phyloP scores from a whole-genome alignment of 2,797 vertebrate species.

The Cirrhinus molitorella region DNA sequence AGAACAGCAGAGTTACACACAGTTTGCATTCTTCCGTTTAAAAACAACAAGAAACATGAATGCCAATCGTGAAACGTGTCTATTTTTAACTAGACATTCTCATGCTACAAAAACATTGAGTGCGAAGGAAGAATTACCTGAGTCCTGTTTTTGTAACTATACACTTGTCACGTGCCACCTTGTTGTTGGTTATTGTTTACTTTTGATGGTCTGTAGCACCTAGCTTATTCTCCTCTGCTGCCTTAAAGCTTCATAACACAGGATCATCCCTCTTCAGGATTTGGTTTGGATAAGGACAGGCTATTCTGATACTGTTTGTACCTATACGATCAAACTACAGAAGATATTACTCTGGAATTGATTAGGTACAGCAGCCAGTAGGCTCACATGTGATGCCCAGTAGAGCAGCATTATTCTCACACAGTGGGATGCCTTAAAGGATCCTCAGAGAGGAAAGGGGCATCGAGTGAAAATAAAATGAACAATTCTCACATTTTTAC shows the following conservation, averaged over 20 bases:
- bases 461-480: conserved; percentile 43
- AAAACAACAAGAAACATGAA: neutral
- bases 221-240: neutral
- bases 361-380: conserved; percentile 19
- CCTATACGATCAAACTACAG: neutral
- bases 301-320: conserved; percentile 15
- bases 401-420: conserved; percentile 28
- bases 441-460: conserved; percentile 28
- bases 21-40: conserved; percentile 13
- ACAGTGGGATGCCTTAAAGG: conserved; percentile 23
- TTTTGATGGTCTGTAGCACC: neutral
- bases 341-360: conserved; percentile 4
- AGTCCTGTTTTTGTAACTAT: conserved; percentile 10
- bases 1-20: neutral
- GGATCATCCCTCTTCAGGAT: neutral
- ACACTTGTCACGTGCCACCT: neutral
- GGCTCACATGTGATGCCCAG: neutral
- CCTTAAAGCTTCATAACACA: conserved; percentile 16
- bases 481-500: conserved; percentile 24
- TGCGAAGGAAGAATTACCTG: conserved; percentile 1
- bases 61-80: neutral
- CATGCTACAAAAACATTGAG: neutral
- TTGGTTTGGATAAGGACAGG: conserved; percentile 4
- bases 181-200: conserved; percentile 13
- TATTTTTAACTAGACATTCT: conserved; percentile 17